phyloP scores from a whole-genome alignment of 2,113 vertebrate genomes.

The Hydropotes inermis region DNA sequence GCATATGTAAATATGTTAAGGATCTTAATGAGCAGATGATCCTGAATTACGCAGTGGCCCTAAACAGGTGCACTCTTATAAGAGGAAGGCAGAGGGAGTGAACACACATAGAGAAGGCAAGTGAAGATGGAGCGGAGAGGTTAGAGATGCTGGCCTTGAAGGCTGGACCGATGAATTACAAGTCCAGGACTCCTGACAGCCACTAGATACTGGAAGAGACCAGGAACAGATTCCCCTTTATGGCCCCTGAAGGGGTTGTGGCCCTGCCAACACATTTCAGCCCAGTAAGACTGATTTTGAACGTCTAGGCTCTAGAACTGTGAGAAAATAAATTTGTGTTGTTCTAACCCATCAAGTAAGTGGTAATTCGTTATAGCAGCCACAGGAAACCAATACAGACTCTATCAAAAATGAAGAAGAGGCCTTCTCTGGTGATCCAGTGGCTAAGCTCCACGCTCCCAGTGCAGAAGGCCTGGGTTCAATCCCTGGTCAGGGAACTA shows the following conservation, averaged over 20 bases:
- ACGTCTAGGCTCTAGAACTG: not conserved
- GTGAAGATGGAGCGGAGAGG: not conserved
- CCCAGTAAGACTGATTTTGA: not conserved
- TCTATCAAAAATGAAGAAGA: not conserved
- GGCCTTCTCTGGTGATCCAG: not conserved
- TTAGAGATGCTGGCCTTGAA: not conserved
- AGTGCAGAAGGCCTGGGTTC: not conserved
- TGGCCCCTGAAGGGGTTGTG: not conserved
- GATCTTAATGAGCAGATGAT: not conserved
- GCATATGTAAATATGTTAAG: not conserved
- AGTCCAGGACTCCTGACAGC: not conserved
- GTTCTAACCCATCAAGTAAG: not conserved
- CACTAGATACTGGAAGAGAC: not conserved
- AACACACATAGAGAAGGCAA: not conserved
- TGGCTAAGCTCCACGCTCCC: accelerated
- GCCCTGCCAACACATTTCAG: not conserved
- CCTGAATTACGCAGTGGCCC: not conserved
- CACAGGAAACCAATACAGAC: not conserved
- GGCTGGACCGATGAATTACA: not conserved
- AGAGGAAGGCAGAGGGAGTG: not conserved
- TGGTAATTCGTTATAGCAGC: not conserved
- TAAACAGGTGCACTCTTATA: not conserved
- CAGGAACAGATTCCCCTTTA: not conserved
- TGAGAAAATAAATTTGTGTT: not conserved
- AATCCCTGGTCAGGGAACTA: not conserved